These are phyloP conservation scores for Corvus cornix DNA, from an alignment of 2,113 vertebrate species.

Conservation along the genomic window DNA sequence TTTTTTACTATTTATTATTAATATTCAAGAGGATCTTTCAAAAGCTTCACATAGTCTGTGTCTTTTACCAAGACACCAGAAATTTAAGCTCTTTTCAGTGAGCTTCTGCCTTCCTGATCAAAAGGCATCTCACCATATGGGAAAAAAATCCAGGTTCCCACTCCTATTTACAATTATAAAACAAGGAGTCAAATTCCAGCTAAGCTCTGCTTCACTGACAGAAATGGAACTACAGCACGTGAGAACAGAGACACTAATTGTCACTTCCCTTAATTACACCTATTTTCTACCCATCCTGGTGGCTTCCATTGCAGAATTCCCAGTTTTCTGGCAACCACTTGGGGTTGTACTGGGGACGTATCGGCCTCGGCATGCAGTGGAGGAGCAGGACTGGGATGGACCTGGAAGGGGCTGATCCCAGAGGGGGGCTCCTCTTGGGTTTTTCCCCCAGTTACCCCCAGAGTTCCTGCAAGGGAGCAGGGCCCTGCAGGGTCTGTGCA, in stretches of 20 bases:
- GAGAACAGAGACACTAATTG: background rate
- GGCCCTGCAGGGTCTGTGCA: background rate
- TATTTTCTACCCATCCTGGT: background rate
- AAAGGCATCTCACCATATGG: background rate
- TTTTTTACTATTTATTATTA: background rate
- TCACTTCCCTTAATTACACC: background rate
- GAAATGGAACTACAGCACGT: background rate
- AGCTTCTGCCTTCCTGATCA: background rate
- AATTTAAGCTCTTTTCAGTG: background rate
- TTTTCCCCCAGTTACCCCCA: background rate
- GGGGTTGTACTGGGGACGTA: background rate
- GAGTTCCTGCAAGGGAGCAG: background rate
- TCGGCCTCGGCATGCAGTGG: background rate
- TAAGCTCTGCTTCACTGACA: background rate
- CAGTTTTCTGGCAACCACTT: background rate
- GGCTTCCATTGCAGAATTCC: background rate
- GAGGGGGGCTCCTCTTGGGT: rapidly evolving
- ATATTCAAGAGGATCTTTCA: background rate
- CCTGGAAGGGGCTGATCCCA: background rate
- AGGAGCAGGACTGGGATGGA: background rate
- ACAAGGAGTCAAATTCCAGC: background rate
- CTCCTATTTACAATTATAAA: background rate
- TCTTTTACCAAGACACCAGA: background rate
- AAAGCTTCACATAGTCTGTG: background rate
- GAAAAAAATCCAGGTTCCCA: background rate